Percentiles rank a stretch among this genome's conserved stretches.
Evolutionary conservation across 2,888 invertebrate species (phyloP).

Genomic region (Scotopteryx bipunctaria): DNA sequence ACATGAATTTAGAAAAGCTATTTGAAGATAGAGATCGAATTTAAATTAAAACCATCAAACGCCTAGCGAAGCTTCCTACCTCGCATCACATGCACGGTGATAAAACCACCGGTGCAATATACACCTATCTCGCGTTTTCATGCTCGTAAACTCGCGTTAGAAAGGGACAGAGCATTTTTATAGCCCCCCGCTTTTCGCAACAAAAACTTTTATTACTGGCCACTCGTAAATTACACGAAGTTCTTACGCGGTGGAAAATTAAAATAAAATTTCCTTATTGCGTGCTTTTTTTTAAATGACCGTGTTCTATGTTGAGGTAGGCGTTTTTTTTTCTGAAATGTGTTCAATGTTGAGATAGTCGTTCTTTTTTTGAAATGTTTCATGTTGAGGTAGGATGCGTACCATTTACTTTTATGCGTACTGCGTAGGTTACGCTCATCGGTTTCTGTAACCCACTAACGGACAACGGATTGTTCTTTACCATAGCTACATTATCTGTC

Average conservation of each 20-base stretch:
- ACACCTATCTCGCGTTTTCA: conserved; percentile 73
- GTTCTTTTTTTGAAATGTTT: conserved; percentile 20
- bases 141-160: conserved; percentile 66
- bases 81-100: conserved; percentile 58
- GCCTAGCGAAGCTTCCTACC: conserved; percentile 39
- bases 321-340: conserved; percentile 23
- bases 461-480: too few species aligned
- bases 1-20: conserved; percentile 10
- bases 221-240: conserved; percentile 77
- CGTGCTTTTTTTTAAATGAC: conserved; percentile 21
- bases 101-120: conserved; percentile 74
- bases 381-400: neutral
- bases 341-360: neutral
- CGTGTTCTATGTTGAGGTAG: neutral
- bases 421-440: too few species aligned
- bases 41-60: conserved; percentile 35
- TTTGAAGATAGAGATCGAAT: conserved; percentile 27
- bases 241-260: conserved; percentile 60
- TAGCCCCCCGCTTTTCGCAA: conserved; percentile 70
- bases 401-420: too few species aligned
- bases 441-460: too few species aligned
- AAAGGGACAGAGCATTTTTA: conserved; percentile 70
- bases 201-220: conserved; percentile 79
- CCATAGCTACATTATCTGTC: too few species aligned
- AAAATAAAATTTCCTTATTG: conserved; percentile 36